Conservation (phyloP, 2,113 vertebrate genomes). For the Crocuta crocuta region DNA sequence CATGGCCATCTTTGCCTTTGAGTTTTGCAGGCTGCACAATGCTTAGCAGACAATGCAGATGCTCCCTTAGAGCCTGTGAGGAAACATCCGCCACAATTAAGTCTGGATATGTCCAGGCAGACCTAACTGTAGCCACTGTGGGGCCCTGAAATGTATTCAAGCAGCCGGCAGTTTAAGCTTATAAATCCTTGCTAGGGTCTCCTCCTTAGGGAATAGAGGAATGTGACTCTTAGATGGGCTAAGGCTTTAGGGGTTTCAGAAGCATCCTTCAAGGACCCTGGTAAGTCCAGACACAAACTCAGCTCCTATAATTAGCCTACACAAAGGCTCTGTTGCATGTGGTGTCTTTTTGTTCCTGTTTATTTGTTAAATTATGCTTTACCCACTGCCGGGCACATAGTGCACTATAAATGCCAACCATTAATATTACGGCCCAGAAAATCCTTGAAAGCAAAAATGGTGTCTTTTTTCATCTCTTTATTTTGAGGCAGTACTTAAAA, state of each 20-base stretch:
- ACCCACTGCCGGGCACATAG: not conserved
- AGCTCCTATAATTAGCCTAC: not conserved
- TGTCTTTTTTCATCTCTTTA: not conserved
- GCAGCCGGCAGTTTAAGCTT: fast-evolving
- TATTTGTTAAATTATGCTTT: not conserved
- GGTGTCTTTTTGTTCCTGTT: not conserved
- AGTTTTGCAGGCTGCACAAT: not conserved
- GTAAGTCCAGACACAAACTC: not conserved
- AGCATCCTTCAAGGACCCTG: not conserved
- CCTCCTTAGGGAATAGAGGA: not conserved
- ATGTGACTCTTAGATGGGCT: not conserved
- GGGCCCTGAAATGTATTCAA: not conserved
- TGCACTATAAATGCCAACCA: not conserved
- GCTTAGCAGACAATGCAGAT: not conserved
- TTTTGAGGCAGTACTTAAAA: not conserved
- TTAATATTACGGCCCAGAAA: not conserved
- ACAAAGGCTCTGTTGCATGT: not conserved
- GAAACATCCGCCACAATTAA: not conserved
- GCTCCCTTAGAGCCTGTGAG: not conserved
- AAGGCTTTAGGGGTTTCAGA: not conserved
- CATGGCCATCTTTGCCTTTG: not conserved
- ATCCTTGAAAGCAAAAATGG: not conserved
- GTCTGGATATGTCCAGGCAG: not conserved
- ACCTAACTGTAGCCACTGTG: fast-evolving
- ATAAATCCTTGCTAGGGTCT: not conserved